A percentile compares a stretch with the other conserved stretches of the same genome.
Conservation (phyloP, 2,113 vertebrate species). For the Triplophysa tibetana region DNA sequence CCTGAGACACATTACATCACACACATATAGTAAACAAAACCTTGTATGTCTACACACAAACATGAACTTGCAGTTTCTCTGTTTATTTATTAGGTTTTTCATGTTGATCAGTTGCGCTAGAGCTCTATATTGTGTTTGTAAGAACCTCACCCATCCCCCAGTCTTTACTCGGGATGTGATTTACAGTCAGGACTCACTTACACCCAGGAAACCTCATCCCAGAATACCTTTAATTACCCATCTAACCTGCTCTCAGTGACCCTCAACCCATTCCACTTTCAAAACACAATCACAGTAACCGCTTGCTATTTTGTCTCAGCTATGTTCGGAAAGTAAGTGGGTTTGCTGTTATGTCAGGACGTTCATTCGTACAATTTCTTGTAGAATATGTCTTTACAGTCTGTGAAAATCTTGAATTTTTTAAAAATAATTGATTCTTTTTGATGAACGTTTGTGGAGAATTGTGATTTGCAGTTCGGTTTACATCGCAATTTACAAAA, state of each 20-base stretch:
- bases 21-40: constrained; percentile 4
- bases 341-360: neutral
- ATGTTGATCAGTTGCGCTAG: neutral
- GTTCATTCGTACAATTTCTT: neutral
- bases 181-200: constrained; percentile 2
- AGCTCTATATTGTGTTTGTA: neutral
- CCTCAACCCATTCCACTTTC: neutral
- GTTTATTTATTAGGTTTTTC: neutral
- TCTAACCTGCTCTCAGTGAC: neutral
- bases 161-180: neutral
- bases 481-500: too few species aligned
- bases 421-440: too few species aligned
- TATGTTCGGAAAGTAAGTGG: neutral
- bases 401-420: neutral
- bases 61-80: neutral
- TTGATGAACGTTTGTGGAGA: too few species aligned
- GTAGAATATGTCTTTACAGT: neutral
- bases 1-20: neutral
- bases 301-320: neutral
- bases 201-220: constrained; percentile 14
- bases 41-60: neutral
- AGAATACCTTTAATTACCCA: constrained; percentile 14
- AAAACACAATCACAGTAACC: neutral
- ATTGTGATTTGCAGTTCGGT: too few species aligned
- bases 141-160: constrained; percentile 25